These are phyloP conservation scores for Sebastes umbrosus DNA, from an alignment of 2,797 vertebrate species.

Conservation along the genomic window DNA sequence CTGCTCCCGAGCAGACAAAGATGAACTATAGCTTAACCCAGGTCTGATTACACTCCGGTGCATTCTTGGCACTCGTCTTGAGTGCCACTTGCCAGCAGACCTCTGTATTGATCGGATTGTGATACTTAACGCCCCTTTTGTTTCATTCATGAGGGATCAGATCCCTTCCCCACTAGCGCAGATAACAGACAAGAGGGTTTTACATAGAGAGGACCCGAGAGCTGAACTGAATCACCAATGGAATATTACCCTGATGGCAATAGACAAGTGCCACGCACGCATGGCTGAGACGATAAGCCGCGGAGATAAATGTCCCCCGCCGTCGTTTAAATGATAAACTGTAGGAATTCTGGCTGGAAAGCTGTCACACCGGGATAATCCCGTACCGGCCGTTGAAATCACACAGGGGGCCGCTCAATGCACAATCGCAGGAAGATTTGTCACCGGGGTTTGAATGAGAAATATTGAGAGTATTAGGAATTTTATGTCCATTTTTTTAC, in stretches of 20 bases:
- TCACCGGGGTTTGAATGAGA: constrained; percentile 53
- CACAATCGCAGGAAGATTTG: constrained; percentile 60
- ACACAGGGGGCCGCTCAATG: constrained; percentile 41
- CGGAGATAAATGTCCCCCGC: constrained; percentile 70
- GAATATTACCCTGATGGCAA: constrained; percentile 61
- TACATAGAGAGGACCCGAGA: constrained; percentile 48
- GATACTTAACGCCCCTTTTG: constrained; percentile 65
- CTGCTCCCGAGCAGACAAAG: not conserved
- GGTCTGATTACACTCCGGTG: constrained; percentile 42
- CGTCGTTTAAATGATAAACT: constrained; percentile 78
- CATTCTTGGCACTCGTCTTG: constrained; percentile 45
- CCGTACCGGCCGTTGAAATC: constrained; percentile 50
- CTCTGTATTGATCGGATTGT: constrained; percentile 58
- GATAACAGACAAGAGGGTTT: constrained; percentile 63
- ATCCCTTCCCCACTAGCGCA: constrained; percentile 32
- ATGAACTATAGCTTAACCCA: constrained; percentile 35
- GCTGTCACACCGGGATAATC: constrained; percentile 74
- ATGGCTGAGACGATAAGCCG: constrained; percentile 68
- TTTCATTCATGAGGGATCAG: constrained; percentile 73
- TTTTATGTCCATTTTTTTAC: constrained; percentile 55
- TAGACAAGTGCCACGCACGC: constrained; percentile 64
- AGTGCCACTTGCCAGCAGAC: constrained; percentile 60
- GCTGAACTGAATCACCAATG: constrained; percentile 56
- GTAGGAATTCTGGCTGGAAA: constrained; percentile 68
- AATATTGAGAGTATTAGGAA: constrained; percentile 60